A percentile compares a stretch with the other conserved stretches of the same genome.
Evolutionary conservation across 2,797 vertebrate species (phyloP).

Genomic region (Adelosebastes latens): DNA sequence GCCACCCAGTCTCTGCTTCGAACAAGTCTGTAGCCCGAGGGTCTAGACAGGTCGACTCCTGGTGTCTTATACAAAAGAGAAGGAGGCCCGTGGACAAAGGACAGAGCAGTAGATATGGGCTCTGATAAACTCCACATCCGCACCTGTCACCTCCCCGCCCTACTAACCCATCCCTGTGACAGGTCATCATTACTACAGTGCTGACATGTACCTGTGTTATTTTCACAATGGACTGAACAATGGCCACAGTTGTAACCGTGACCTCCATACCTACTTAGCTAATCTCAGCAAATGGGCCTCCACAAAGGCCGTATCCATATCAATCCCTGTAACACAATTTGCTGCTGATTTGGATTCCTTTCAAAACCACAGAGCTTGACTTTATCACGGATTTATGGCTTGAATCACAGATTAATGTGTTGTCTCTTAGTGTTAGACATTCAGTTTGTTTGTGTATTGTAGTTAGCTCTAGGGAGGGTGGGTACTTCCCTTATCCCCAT

Average conservation of each 20-base stretch:
- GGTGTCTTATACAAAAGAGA: slow-evolving; percentile 39
- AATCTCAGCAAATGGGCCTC: slow-evolving; percentile 1
- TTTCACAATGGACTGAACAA: slow-evolving; percentile 21
- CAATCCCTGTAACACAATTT: background rate
- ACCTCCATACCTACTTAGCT: slow-evolving; percentile 11
- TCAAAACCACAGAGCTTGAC: background rate
- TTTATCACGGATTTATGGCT: background rate
- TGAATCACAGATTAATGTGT: background rate
- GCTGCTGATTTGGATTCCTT: background rate
- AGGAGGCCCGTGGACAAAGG: slow-evolving; percentile 34
- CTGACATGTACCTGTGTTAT: slow-evolving; percentile 5
- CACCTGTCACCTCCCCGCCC: slow-evolving; percentile 36
- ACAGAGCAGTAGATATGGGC: slow-evolving; percentile 8
- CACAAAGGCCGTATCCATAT: background rate
- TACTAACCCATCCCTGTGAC: slow-evolving; percentile 1
- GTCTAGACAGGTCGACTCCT: slow-evolving; percentile 70
- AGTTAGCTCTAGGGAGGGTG: background rate
- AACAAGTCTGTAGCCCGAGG: slow-evolving; percentile 56
- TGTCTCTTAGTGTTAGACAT: background rate
- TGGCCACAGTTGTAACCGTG: background rate
- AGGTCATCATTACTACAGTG: background rate
- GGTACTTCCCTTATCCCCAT: background rate
- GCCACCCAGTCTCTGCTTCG: slow-evolving; percentile 50
- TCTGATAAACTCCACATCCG: slow-evolving; percentile 40
- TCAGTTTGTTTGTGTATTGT: slow-evolving; percentile 10